These are phyloP conservation scores for Chaitophorus viminalis DNA, from an alignment of 2,888 invertebrate genomes.

Conservation along the genomic window DNA sequence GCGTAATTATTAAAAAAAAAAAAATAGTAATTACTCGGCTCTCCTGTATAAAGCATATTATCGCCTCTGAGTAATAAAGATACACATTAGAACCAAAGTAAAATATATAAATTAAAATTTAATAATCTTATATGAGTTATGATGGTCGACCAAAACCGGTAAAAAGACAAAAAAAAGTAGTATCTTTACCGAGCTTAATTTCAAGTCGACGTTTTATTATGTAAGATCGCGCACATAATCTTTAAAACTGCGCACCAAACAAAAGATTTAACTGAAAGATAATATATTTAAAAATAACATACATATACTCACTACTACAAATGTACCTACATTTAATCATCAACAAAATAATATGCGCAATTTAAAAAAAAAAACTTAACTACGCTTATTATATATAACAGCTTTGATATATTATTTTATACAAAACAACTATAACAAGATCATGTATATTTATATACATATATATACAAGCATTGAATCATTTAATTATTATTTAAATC, in stretches of 20 bases:
- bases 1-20: neutral
- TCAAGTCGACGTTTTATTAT: neutral
- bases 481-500: neutral
- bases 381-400: neutral
- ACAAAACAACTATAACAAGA: neutral
- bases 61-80: neutral
- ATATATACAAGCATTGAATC: neutral
- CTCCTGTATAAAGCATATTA: neutral
- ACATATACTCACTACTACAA: no score
- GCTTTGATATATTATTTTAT: neutral
- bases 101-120: constrained; percentile 13
- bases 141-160: neutral
- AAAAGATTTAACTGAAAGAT: neutral
- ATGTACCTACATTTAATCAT: neutral
- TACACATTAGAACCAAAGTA: neutral
- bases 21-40: neutral
- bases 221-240: neutral
- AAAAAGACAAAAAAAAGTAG: neutral
- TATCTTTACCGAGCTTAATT: neutral
- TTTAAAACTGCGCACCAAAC: neutral
- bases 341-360: neutral
- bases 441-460: neutral
- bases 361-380: neutral
- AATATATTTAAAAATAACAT: neutral
- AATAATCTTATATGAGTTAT: neutral